A percentile compares a stretch with the other conserved stretches of the same genome.
phyloP scores from a whole-genome alignment of 2,113 vertebrate species.

The Microcebus tavaratra region DNA sequence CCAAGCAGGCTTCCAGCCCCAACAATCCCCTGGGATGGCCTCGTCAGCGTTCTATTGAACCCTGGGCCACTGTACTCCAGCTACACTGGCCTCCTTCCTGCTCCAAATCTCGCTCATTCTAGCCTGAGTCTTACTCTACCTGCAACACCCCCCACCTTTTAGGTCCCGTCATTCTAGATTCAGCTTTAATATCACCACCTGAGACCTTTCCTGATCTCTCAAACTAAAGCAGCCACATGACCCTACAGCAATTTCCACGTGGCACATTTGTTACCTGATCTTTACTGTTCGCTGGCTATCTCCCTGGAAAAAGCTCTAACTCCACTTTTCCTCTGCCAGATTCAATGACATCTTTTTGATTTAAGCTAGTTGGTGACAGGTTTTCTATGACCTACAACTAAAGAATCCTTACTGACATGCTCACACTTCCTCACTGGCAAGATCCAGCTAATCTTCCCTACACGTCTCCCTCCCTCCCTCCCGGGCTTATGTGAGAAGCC shows the following conservation, averaged over 20 bases:
- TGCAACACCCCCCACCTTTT: not conserved
- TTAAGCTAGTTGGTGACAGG: not conserved
- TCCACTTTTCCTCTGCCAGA: not conserved
- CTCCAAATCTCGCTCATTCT: rapidly evolving
- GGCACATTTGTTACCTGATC: too few relatives aligned
- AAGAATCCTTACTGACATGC: rapidly evolving
- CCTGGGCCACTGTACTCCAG: not conserved
- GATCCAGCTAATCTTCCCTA: not conserved
- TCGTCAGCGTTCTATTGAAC: rapidly evolving
- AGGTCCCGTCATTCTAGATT: not conserved
- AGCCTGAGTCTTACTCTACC: not conserved
- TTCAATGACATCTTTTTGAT: too few relatives aligned
- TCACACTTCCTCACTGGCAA: not conserved
- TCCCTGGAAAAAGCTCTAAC: not conserved
- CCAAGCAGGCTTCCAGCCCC: not conserved
- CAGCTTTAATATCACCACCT: too few relatives aligned
- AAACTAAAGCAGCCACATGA: not conserved
- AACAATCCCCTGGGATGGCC: rapidly evolving
- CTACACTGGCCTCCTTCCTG: not conserved
- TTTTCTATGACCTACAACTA: not conserved
- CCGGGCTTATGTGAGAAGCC: not conserved
- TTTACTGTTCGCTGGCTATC: not conserved
- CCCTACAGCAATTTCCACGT: not conserved
- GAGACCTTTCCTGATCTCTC: not conserved
- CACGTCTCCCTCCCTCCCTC: not conserved